A percentile compares a stretch with the other conserved stretches of the same genome.
These are phyloP conservation scores for Cotesia chilonis DNA, from an alignment of 1,140 invertebrate species.

Conservation along the genomic window DNA sequence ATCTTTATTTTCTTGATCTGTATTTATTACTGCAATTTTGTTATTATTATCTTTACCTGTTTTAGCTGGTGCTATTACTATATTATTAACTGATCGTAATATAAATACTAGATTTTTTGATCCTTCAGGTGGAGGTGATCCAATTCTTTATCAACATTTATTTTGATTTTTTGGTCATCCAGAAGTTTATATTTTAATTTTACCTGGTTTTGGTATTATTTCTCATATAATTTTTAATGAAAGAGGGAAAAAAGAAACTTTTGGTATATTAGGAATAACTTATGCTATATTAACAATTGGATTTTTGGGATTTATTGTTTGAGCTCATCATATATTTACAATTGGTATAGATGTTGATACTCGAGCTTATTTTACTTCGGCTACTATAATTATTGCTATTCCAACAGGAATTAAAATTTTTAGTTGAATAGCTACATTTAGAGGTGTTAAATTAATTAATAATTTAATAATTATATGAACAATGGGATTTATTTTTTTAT, in stretches of 20 bases:
- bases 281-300: slow-evolving; percentile 74
- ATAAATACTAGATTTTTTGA: slow-evolving; percentile 78
- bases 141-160: slow-evolving; percentile 79
- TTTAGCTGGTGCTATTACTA: slow-evolving; percentile 77
- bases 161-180: slow-evolving; percentile 84
- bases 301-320: slow-evolving; percentile 74
- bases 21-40: slow-evolving; percentile 74
- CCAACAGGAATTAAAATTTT: slow-evolving; percentile 74
- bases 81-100: slow-evolving; percentile 76
- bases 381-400: slow-evolving; percentile 74
- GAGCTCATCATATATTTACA: slow-evolving; percentile 78
- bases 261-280: slow-evolving; percentile 71
- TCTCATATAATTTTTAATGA: slow-evolving; percentile 71
- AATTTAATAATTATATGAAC: slow-evolving; percentile 69
- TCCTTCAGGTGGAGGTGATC: slow-evolving; percentile 73
- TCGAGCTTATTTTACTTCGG: slow-evolving; percentile 77
- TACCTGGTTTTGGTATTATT: slow-evolving; percentile 73
- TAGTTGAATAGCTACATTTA: slow-evolving; percentile 70
- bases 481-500: slow-evolving; percentile 78
- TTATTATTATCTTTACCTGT: slow-evolving; percentile 74
- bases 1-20: slow-evolving; percentile 73
- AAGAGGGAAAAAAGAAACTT: slow-evolving; percentile 70
- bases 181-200: slow-evolving; percentile 80
- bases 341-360: slow-evolving; percentile 78
- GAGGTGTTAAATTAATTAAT: slow-evolving; percentile 67